Conservation (phyloP, 2,797 vertebrate species). For the Girardinus metallicus region DNA sequence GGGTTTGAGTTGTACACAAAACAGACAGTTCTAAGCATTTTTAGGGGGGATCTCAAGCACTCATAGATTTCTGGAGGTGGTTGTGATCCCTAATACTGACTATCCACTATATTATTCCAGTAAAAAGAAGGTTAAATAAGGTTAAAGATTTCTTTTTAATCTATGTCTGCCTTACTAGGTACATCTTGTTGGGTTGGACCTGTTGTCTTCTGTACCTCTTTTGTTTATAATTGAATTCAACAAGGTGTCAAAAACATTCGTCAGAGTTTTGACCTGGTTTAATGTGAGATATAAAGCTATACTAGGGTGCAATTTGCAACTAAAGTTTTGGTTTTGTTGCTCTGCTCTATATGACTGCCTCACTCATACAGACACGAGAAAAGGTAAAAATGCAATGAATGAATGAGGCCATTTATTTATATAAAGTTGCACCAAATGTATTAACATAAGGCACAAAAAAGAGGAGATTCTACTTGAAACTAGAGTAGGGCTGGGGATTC, state of each 20-base stretch:
- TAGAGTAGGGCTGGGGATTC: conserved; percentile 52
- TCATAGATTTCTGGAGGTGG: background rate
- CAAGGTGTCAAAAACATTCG: background rate
- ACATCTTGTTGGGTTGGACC: background rate
- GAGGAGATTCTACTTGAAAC: conserved; percentile 29
- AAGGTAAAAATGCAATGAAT: background rate
- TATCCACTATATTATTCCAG: background rate
- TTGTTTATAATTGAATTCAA: background rate
- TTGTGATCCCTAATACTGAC: background rate
- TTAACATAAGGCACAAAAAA: conserved; percentile 11
- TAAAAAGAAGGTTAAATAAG: background rate
- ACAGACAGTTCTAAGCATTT: no score
- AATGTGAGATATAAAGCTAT: background rate
- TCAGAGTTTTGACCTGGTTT: background rate
- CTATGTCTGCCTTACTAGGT: background rate
- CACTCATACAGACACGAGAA: background rate
- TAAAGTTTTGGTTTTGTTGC: background rate
- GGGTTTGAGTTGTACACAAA: conserved; percentile 4
- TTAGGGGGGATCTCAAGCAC: background rate
- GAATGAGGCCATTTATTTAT: background rate
- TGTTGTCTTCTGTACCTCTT: background rate
- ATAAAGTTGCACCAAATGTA: background rate
- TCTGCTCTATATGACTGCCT: background rate
- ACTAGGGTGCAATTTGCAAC: background rate
- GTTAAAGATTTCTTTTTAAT: background rate